Conservation (phyloP, 2,113 vertebrate genomes). For the Synchiropus splendidus region DNA sequence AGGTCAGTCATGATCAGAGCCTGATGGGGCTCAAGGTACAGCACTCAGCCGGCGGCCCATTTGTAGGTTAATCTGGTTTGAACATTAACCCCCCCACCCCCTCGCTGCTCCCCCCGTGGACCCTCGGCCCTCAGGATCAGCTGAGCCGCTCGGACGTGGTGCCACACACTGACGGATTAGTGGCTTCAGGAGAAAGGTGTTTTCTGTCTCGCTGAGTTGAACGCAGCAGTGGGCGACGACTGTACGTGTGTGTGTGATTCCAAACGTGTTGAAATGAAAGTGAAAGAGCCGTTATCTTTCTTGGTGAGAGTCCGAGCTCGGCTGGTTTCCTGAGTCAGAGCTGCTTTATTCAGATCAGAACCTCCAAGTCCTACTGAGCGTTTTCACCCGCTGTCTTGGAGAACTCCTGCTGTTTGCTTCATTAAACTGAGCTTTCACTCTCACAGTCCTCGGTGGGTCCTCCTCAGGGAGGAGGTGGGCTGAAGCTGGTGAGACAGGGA, state of each 20-base stretch:
- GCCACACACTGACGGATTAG: slow-evolving; percentile 17
- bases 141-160: slow-evolving; percentile 10
- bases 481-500: too few relatives aligned
- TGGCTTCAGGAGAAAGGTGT: background rate
- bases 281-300: slow-evolving; percentile 20
- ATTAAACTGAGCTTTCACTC: slow-evolving; percentile 42
- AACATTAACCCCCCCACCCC: slow-evolving; percentile 16
- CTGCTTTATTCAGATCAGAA: too few relatives aligned
- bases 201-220: too few relatives aligned
- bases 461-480: too few relatives aligned
- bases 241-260: background rate
- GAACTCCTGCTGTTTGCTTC: slow-evolving; percentile 27
- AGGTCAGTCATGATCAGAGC: background rate
- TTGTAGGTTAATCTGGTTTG: slow-evolving; percentile 31
- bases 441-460: too few relatives aligned
- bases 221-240: too few relatives aligned
- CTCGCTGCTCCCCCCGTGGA: slow-evolving; percentile 15
- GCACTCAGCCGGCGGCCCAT: slow-evolving; percentile 4
- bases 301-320: too few relatives aligned
- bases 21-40: slow-evolving; percentile 2
- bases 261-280: slow-evolving; percentile 28
- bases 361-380: too few relatives aligned
- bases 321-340: too few relatives aligned
- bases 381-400: slow-evolving; percentile 20
- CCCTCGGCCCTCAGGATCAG: slow-evolving; percentile 17